These are phyloP conservation scores for Microcebus lehilahytsara DNA, from an alignment of 2,113 vertebrate genomes.

Conservation along the genomic window DNA sequence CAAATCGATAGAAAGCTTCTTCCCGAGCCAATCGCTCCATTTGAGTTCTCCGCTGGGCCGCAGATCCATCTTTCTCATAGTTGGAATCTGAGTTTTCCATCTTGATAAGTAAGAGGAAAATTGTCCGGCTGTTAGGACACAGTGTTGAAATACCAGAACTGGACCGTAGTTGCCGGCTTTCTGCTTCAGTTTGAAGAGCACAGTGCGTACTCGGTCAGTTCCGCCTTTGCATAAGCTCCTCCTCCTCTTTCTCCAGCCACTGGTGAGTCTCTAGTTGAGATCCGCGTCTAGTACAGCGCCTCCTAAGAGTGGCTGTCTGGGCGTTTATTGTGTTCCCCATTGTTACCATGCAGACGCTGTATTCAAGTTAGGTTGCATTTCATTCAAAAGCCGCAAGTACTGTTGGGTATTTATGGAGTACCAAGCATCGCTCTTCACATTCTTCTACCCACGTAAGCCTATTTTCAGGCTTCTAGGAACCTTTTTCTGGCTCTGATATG, in stretches of 20 bases:
- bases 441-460: background rate
- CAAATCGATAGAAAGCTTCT: slow-evolving; percentile 94
- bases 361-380: background rate
- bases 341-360: too few relatives aligned
- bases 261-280: background rate
- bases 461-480: background rate
- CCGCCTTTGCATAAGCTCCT: accelerated
- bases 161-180: background rate
- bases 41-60: slow-evolving; percentile 87
- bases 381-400: background rate
- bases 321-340: background rate
- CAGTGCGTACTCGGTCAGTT: accelerated
- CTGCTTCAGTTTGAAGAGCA: accelerated
- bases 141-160: background rate
- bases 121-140: slow-evolving; percentile 40
- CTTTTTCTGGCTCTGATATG: background rate
- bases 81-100: slow-evolving; percentile 80
- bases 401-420: background rate
- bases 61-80: slow-evolving; percentile 89
- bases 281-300: accelerated
- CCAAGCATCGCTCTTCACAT: background rate
- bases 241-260: background rate
- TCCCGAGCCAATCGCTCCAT: slow-evolving; percentile 89
- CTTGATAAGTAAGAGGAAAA: slow-evolving; percentile 65
- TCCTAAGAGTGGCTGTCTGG: background rate